Conservation (phyloP, 2,797 vertebrate species). For the Chiroxiphia lanceolata region DNA sequence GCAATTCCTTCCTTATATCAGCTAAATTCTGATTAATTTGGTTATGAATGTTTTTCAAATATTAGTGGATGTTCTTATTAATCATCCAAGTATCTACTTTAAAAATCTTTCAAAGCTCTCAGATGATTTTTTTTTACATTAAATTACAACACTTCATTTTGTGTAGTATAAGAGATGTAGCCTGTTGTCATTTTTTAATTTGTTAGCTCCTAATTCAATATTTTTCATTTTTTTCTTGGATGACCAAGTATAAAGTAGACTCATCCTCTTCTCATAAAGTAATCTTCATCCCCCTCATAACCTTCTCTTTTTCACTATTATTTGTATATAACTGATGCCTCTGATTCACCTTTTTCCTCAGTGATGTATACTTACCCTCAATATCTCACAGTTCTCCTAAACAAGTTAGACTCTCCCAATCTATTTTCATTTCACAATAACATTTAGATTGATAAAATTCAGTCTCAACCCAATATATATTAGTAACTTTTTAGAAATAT, state of each 20-base stretch:
- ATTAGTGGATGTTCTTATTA: background rate
- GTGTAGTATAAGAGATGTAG: background rate
- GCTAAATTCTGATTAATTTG: background rate
- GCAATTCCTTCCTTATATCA: background rate
- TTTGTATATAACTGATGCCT: background rate
- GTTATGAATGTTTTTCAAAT: background rate
- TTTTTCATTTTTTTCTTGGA: background rate
- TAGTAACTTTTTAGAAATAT: background rate
- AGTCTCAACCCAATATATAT: background rate
- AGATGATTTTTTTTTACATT: background rate
- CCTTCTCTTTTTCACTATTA: background rate
- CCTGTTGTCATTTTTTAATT: background rate
- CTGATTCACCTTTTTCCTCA: background rate
- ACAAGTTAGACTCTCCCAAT: background rate
- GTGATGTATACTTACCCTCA: background rate
- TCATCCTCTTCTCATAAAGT: background rate
- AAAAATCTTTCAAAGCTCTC: background rate
- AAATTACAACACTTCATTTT: background rate
- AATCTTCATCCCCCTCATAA: accelerated
- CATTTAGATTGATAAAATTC: background rate
- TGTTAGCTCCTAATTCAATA: background rate
- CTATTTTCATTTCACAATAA: background rate
- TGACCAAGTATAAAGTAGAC: background rate
- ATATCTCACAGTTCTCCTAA: background rate
- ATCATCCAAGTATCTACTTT: background rate